Conservation (phyloP, 2,113 vertebrate genomes). For the Lepus americanus region DNA sequence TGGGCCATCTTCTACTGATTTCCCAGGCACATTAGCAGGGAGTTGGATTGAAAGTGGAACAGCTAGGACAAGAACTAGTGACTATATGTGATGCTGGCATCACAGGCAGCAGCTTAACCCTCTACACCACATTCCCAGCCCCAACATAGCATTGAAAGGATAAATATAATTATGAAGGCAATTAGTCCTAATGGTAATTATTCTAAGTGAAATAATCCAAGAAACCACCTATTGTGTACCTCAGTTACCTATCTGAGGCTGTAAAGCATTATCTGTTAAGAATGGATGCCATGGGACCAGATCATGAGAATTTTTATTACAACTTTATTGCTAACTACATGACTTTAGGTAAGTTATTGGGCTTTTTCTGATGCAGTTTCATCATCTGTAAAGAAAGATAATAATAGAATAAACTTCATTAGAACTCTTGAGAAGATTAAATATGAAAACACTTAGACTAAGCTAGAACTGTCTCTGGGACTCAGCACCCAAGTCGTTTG, state of each 20-base stretch:
- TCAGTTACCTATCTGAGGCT: not conserved
- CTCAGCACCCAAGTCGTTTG: not conserved
- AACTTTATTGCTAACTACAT: not conserved
- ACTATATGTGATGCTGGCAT: too few relatives aligned
- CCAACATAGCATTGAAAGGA: conserved; percentile 20
- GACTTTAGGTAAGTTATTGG: not conserved
- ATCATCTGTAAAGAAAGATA: not conserved
- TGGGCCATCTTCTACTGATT: too few relatives aligned
- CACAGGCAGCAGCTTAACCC: too few relatives aligned
- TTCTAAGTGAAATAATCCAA: not conserved
- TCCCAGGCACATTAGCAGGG: too few relatives aligned
- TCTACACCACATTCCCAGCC: too few relatives aligned
- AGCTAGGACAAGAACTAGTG: too few relatives aligned
- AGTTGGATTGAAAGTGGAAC: too few relatives aligned
- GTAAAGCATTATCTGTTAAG: not conserved
- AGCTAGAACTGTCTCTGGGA: not conserved
- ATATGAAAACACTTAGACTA: not conserved
- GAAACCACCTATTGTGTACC: not conserved
- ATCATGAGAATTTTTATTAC: not conserved
- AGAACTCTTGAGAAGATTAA: not conserved
- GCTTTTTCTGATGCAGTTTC: not conserved
- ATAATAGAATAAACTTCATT: not conserved
- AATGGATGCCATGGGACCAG: not conserved
- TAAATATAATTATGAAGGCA: not conserved
- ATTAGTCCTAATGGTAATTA: not conserved